A percentile compares a stretch with the other conserved stretches of the same genome.
Conservation (phyloP, 2,888 invertebrate genomes). For the Agonopterix arenella region DNA sequence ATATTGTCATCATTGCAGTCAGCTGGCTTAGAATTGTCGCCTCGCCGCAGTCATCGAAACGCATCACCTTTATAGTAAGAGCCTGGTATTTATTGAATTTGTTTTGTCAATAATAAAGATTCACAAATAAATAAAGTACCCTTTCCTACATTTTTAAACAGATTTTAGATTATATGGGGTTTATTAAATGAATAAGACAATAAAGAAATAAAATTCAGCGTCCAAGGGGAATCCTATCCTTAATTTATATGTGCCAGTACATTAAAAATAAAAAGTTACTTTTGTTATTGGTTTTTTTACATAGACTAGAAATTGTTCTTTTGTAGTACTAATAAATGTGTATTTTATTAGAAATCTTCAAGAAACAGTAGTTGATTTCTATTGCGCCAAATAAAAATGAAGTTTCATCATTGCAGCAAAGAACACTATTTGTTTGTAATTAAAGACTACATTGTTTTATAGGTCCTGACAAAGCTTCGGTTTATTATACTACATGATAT, state of each 20-base stretch:
- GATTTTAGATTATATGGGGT: slow-evolving; percentile 27
- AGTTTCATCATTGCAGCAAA: too few species aligned
- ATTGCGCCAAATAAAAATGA: too few species aligned
- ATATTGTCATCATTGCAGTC: slow-evolving; percentile 13
- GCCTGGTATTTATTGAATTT: slow-evolving; percentile 66
- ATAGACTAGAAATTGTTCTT: too few species aligned
- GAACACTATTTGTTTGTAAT: too few species aligned
- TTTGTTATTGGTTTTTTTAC: background rate
- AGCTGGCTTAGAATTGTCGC: slow-evolving; percentile 3
- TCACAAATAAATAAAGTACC: slow-evolving; percentile 47
- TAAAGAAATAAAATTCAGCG: slow-evolving; percentile 13
- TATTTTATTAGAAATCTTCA: too few species aligned
- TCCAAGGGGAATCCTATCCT: slow-evolving; percentile 29
- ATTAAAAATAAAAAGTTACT: background rate
- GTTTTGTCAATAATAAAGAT: slow-evolving; percentile 63
- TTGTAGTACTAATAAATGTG: too few species aligned
- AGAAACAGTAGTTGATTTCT: too few species aligned
- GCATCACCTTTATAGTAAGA: slow-evolving; percentile 68
- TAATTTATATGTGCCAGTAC: slow-evolving; percentile 9
- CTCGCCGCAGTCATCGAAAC: slow-evolving; percentile 19
- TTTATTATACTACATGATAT: too few species aligned
- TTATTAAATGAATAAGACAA: slow-evolving; percentile 17
- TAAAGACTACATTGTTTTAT: too few species aligned
- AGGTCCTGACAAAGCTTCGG: too few species aligned
- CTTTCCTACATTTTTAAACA: slow-evolving; percentile 17